Conservation (phyloP, 2,113 vertebrate genomes). For the Scophthalmus maximus region DNA sequence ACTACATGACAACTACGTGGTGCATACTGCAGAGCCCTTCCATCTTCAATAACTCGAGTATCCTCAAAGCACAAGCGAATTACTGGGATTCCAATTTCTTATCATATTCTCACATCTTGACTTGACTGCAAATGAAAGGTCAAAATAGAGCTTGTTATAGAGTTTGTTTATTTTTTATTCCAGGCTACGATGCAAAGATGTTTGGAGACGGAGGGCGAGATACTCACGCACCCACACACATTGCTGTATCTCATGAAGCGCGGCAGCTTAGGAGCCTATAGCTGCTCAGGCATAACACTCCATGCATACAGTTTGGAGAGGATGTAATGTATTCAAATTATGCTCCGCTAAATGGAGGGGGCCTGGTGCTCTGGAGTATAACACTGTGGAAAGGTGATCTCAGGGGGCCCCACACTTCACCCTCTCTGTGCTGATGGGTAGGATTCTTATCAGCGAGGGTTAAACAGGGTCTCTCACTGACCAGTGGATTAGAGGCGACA, state of each 20-base stretch:
- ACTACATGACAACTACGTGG: not conserved
- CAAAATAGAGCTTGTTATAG: constrained; percentile 21
- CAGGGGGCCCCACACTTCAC: constrained; percentile 22
- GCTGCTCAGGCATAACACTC: constrained; percentile 54
- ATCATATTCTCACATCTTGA: constrained; percentile 25
- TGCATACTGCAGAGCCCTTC: constrained; percentile 3
- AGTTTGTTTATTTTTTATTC: constrained; percentile 25
- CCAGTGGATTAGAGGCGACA: not conserved
- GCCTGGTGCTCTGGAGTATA: constrained; percentile 57
- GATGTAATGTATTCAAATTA: constrained; percentile 68
- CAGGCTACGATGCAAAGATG: constrained; percentile 44
- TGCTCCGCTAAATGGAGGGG: constrained; percentile 62
- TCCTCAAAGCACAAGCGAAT: constrained; percentile 26
- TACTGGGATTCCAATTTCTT: constrained; percentile 36
- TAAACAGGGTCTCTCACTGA: constrained; percentile 22
- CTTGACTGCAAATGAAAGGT: constrained; percentile 56
- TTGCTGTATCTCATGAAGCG: constrained; percentile 41
- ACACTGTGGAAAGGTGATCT: constrained; percentile 46
- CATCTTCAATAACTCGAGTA: constrained; percentile 23
- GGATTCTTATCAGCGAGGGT: constrained; percentile 41
- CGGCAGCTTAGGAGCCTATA: constrained; percentile 43
- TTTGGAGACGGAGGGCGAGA: constrained; percentile 36
- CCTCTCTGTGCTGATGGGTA: constrained; percentile 20
- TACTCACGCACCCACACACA: constrained; percentile 40
- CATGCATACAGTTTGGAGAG: constrained; percentile 47